Evolutionary conservation across 2,113 vertebrate species (phyloP).

Genomic region (Melierax canorus): DNA sequence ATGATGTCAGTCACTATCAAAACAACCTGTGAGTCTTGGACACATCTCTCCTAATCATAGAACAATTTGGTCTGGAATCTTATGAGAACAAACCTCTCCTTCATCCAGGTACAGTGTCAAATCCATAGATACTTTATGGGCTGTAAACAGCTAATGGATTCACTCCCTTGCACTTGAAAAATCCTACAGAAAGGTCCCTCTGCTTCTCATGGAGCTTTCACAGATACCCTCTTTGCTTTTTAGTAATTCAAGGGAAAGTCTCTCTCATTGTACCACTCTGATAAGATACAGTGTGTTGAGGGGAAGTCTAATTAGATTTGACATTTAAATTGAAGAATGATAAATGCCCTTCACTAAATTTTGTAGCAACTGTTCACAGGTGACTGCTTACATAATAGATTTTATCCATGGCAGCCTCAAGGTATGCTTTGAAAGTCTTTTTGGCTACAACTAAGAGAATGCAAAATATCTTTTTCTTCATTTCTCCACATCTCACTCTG

Average conservation of each 20-base stretch:
- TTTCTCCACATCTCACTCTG: background rate
- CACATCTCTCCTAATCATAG: conserved; percentile 11
- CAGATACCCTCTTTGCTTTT: background rate
- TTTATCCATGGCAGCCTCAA: background rate
- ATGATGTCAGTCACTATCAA: conserved; percentile 25
- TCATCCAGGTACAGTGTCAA: background rate
- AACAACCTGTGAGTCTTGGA: conserved; percentile 25
- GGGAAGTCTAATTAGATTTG: conserved; percentile 60
- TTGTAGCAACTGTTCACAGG: conserved; percentile 40
- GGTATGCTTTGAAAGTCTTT: background rate
- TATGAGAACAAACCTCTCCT: background rate
- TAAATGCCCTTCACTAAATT: conserved; percentile 58
- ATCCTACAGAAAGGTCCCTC: background rate
- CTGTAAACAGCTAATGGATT: conserved; percentile 18
- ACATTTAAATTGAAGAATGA: conserved; percentile 68
- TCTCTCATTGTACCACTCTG: background rate
- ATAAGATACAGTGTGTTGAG: background rate
- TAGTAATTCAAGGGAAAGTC: conserved; percentile 22
- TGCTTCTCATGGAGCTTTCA: background rate
- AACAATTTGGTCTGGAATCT: conserved; percentile 19
- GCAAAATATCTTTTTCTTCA: background rate
- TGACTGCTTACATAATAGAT: conserved; percentile 38
- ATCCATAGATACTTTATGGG: background rate
- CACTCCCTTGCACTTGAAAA: background rate
- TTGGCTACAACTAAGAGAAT: background rate